These are phyloP conservation scores for Sylvilagus bachmani DNA, from an alignment of 2,113 vertebrate genomes.

Conservation along the genomic window DNA sequence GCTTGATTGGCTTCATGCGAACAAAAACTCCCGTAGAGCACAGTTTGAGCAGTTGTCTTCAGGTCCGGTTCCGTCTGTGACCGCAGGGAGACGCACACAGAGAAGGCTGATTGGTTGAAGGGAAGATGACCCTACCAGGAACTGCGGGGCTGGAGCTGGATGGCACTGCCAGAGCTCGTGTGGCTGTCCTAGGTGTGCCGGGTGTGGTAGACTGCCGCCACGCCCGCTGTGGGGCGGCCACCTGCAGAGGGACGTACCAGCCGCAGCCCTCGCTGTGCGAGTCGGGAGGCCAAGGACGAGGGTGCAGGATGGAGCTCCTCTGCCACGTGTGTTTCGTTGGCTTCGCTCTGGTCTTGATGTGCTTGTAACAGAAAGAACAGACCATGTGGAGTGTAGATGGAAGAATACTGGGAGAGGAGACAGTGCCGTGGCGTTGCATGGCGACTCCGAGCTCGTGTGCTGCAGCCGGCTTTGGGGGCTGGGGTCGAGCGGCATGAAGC, in stretches of 20 bases:
- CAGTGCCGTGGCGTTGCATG: background rate
- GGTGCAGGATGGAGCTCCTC: background rate
- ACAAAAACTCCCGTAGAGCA: too few relatives aligned
- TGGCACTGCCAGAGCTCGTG: too few relatives aligned
- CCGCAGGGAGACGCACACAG: background rate
- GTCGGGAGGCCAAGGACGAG: background rate
- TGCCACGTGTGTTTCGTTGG: background rate
- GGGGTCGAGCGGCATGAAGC: background rate
- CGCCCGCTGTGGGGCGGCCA: background rate
- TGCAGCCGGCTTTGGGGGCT: background rate
- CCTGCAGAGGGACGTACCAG: background rate
- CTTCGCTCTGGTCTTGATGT: slow-evolving; percentile 37
- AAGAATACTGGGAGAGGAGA: background rate
- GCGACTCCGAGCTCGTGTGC: too few relatives aligned
- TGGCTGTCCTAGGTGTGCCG: too few relatives aligned
- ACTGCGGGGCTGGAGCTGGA: too few relatives aligned
- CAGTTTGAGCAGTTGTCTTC: background rate
- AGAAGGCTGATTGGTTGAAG: background rate
- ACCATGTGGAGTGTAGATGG: slow-evolving; percentile 34
- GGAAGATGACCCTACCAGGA: slow-evolving; percentile 65
- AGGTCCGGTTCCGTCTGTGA: background rate
- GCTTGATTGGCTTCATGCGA: background rate
- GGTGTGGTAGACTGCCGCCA: too few relatives aligned
- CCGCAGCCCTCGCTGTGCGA: background rate
- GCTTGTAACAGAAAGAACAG: background rate